Base-by-base conservation (phyloP, 2,113 vertebrate species). In the Chlorodrepanis virens region DNA sequence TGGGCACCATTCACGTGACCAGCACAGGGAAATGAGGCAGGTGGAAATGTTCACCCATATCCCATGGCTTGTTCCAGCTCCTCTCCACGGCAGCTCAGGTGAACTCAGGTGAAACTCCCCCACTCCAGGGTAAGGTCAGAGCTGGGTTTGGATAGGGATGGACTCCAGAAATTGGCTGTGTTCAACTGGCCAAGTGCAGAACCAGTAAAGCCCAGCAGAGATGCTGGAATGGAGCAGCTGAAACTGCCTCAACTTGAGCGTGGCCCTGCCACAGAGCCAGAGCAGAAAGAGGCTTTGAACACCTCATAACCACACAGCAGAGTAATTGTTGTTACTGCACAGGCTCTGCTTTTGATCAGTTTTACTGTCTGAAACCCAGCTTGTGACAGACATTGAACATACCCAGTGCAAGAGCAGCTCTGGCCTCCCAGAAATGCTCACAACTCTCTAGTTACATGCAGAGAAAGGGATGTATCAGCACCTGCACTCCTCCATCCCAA, bases 301-400 rank as follows among this genome's bases (percentile, higher is more conserved):
- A 90, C 92, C 94, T 96, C 88, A 5, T 95, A 97, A 95, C 85
- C 24, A 61, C 79, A 53, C 0, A 28, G n/a, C 29, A 65, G 45
- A 3, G 9, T 45, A 72, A 93, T 10, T 82, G 74, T 5, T 65
- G 87, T 20, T 92, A 72, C 74, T 94, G 92, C 77, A 57, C n/a
- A 9, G 88, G 49, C 85, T 97, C 94, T 94, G 95, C 59, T 94
- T 94, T 93, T 42, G 88, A 94, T 96, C 94, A 90, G 59, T 5
- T 96, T 94, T 90, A 90, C 78, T 83, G 91, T 86, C 13, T 61
- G 79, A 88, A 95, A 68, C 56, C 1, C 8, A 94, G 89, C 77
- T 54, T 19, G 96, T 52, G 83, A 89, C 14, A 83, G 96, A 96
- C 95, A 91, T 3, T 94, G 93, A 96, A 78, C 95, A 96, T 54